Evolutionary conservation across 2,797 vertebrate genomes (phyloP).

Genomic region (Sebastiscus tertius): DNA sequence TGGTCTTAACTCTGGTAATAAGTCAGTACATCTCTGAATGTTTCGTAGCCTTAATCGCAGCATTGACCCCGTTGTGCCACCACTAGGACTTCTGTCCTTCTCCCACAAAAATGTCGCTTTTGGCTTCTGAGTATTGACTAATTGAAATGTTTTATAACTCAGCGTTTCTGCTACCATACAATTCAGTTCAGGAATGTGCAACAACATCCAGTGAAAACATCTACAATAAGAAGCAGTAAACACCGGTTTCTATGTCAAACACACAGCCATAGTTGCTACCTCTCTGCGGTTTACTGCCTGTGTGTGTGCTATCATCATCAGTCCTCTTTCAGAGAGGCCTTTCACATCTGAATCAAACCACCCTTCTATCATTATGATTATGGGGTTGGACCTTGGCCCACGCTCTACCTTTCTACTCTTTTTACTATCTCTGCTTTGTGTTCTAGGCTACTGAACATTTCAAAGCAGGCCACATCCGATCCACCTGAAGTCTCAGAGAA

Average conservation of each 20-base stretch:
- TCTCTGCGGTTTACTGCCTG: slow-evolving; percentile 29
- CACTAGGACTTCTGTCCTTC: neutral
- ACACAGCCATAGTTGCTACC: slow-evolving; percentile 1
- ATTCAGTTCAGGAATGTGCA: slow-evolving; percentile 19
- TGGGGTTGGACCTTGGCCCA: slow-evolving; percentile 22
- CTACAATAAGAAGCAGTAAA: slow-evolving; percentile 46
- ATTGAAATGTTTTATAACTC: slow-evolving; percentile 3
- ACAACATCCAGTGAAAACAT: slow-evolving; percentile 36
- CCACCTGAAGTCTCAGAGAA: slow-evolving; percentile 40
- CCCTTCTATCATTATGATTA: slow-evolving; percentile 56
- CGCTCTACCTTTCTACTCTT: neutral
- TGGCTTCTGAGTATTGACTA: neutral
- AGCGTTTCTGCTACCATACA: neutral
- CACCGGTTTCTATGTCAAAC: slow-evolving; percentile 21
- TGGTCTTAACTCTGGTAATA: neutral
- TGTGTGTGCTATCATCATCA: slow-evolving; percentile 30
- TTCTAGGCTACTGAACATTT: slow-evolving; percentile 22
- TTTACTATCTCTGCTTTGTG: slow-evolving; percentile 5
- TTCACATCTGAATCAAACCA: slow-evolving; percentile 41
- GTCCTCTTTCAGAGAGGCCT: slow-evolving; percentile 13
- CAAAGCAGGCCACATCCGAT: slow-evolving; percentile 53
- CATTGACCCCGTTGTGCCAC: neutral
- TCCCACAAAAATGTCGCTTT: neutral
- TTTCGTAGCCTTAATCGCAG: neutral
- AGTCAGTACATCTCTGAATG: neutral